Evolutionary conservation across 2,888 invertebrate genomes (phyloP), one percentile per base, ranked within the genome.

Genomic region (Conchocele bisecta): DNA sequence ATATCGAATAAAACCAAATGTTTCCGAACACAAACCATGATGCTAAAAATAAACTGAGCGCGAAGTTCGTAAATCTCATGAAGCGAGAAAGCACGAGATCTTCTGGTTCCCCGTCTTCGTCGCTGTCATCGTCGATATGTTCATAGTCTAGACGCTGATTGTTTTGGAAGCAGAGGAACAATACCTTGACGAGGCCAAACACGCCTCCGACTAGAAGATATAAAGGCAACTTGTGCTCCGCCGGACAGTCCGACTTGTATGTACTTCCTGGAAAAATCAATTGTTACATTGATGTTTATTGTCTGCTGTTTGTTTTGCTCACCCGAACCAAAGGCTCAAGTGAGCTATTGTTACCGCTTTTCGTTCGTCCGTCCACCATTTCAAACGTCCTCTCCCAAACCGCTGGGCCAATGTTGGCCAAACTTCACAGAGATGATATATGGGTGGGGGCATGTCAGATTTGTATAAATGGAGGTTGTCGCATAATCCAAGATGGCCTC

Each of bases 151-250:
- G 85, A 56, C 84, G 81, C 71, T 92, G 91, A 84, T 91, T 92
- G 44, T 92, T 93, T 1, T 94, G 91, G 93, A 95, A 94, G 64
- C 93, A 93, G 89, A 95, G 93, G 24, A 89, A 84, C 20, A 86
- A 58, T 22, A 90, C 74, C 75, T 95, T 94, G 1, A 94, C 92
- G 17, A 94, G 93, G 0, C 96, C 96, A 13, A 95, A 93, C 11
- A 94, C 93, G 0, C 96, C 96, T 0, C 96, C 96, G n/a, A 96
- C 95, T 65, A 96, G 93, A 94, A 96, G 95, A 92, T 96, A 96
- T 28, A 95, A 93, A 0, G 96, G 95, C 76, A 96, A 94, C 70
- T 94, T 93, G 0, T 95, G 94, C 90, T 95, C 95, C 48, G 93
- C 93, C 0, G 96, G 96, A 82, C 96, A 96, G 88, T 96, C 95